Conservation (phyloP, 2,113 vertebrate genomes). For the Prunella fulvescens region DNA sequence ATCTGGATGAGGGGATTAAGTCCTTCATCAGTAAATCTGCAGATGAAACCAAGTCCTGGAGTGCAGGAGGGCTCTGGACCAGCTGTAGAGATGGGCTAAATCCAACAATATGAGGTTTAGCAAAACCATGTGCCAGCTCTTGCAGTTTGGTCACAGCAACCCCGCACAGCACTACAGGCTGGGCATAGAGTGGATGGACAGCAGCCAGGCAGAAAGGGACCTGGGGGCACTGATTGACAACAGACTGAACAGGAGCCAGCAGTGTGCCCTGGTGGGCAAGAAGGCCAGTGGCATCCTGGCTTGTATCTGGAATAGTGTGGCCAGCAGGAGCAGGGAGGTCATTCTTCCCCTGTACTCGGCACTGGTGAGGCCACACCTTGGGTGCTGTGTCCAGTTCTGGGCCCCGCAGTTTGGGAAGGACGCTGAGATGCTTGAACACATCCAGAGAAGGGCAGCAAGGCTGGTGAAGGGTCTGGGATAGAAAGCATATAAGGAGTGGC, state of each 20-base stretch:
- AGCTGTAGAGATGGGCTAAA: background rate
- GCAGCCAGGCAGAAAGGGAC: background rate
- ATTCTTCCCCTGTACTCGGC: fast-evolving
- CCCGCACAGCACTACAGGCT: fast-evolving
- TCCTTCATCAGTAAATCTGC: background rate
- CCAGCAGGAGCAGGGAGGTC: background rate
- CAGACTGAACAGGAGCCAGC: background rate
- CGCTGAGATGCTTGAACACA: fast-evolving
- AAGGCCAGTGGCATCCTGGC: background rate
- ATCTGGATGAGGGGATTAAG: background rate
- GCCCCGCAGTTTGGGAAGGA: background rate
- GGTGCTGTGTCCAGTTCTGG: background rate
- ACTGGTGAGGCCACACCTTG: background rate
- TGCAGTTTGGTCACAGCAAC: background rate
- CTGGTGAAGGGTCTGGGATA: background rate
- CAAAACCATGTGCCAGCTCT: fast-evolving
- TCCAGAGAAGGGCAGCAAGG: background rate
- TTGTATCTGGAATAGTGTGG: background rate
- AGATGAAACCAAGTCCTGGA: background rate
- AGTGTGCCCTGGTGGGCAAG: background rate
- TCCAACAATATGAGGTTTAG: background rate
- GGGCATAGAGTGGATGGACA: background rate
- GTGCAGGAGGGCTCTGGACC: background rate
- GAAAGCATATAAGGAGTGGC: background rate
- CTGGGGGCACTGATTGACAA: fast-evolving